Evolutionary conservation across 1,140 invertebrate genomes (phyloP), one percentile per base, ranked within the genome.

Genomic region (Teleopsis dalmanni): DNA sequence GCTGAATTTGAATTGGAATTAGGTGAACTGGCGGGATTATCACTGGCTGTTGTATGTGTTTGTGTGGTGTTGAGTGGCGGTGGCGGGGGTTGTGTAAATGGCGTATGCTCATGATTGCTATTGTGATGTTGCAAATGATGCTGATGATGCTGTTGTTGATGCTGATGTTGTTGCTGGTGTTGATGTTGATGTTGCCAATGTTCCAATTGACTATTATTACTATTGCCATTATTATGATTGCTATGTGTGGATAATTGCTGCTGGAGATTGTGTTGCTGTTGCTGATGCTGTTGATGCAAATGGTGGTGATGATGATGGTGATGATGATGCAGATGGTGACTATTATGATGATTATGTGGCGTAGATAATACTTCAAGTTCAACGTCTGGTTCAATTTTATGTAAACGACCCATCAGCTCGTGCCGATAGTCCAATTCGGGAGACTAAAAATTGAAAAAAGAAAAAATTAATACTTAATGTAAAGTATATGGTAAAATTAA

Each of bases 281-380:
- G 50, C 19, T 53, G 48, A 26, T 52, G 45, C 34, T 25, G 51
- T 25, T 54, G 42, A 31, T 55, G 26, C 18, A 52, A 45, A 11
- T 53, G 19, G 19, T 55, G 31, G 27, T 59, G 43, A 41, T 62
- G 52, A 49, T 60, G 54, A 42, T 61, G 37, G 29, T 63, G 47
- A 33, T 65, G 47, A 18, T 64, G 38, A n/a, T 60, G 38, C 13
- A 58, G 38, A 26, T 62, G 45, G 29, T 62, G n/a, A n/a, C n/a
- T n/a, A n/a, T n/a, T n/a, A n/a, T n/a, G 51, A 49, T 83, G 79
- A 64, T 82, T 78, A 3, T 50, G 51, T 25, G 54, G 52, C 11
- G 56, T 51, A 73, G 70, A 14, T 74, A 79, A 56, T 53, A 70
- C 65, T 56, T 71, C 68, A 37, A 71, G 56, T 51, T 71, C 67